Conservation (phyloP, 2,113 vertebrate genomes). For the Phalacrocorax aristotelis region DNA sequence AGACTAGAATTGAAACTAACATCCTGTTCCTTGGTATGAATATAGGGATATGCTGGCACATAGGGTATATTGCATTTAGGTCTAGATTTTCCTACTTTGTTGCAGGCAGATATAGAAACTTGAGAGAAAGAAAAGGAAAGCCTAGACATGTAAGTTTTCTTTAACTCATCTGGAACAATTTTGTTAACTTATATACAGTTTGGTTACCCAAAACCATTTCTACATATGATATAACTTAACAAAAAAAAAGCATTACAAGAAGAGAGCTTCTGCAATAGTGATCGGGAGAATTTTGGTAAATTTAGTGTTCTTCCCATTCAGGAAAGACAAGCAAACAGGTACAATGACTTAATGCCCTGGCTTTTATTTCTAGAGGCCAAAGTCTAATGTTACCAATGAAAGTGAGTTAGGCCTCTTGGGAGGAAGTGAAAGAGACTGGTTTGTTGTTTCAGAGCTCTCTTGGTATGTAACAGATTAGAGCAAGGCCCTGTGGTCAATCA, state of each 20-base stretch:
- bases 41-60: neutral
- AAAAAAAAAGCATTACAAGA: neutral
- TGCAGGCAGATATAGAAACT: neutral
- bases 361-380: neutral
- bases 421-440: slow-evolving; percentile 20
- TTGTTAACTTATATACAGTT: neutral
- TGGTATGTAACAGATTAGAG: neutral
- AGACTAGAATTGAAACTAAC: neutral
- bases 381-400: neutral
- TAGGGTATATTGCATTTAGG: neutral
- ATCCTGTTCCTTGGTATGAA: neutral
- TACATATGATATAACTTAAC: neutral
- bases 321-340: neutral
- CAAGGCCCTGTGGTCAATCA: neutral
- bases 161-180: neutral
- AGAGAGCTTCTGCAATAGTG: neutral
- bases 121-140: neutral
- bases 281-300: neutral
- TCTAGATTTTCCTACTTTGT: neutral
- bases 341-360: neutral
- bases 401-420: neutral
- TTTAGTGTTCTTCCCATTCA: neutral
- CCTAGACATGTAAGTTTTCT: neutral
- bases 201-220: neutral
- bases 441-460: slow-evolving; percentile 32